These are phyloP conservation scores for Rhaphigaster nebulosa DNA, from an alignment of 2,888 invertebrate genomes.

Conservation along the genomic window DNA sequence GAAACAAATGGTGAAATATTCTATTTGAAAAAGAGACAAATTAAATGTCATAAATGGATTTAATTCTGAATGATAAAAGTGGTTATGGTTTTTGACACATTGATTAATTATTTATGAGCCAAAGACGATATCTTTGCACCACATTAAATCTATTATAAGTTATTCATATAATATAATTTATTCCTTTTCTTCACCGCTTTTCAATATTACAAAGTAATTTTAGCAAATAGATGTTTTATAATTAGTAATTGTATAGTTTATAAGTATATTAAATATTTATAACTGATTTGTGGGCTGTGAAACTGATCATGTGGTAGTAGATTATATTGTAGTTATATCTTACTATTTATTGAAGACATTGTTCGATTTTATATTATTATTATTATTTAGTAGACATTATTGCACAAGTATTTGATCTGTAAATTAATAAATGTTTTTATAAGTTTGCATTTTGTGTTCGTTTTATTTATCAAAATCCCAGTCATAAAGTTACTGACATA, in stretches of 20 bases:
- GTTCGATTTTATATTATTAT: conserved; percentile 1
- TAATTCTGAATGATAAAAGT: not conserved
- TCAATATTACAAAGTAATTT: not conserved
- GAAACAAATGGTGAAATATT: not conserved
- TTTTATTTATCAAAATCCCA: not conserved
- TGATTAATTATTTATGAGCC: conserved; percentile 4
- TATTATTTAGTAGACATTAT: not conserved
- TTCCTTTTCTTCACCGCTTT: not conserved
- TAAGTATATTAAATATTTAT: not conserved
- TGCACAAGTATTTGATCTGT: conserved; percentile 43
- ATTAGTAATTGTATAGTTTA: not conserved
- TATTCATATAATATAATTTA: not conserved
- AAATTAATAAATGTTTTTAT: conserved; percentile 43
- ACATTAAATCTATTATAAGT: not conserved
- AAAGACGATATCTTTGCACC: conserved; percentile 16
- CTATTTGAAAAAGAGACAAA: not conserved
- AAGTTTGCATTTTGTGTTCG: not conserved
- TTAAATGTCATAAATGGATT: not conserved
- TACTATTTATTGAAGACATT: conserved; percentile 11
- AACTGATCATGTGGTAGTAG: not conserved
- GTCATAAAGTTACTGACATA: too few relatives aligned
- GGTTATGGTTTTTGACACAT: not conserved
- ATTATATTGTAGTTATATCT: conserved; percentile 9
- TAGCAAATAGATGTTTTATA: not conserved
- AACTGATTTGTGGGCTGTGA: conserved; percentile 25